Evolutionary conservation across 1,140 invertebrate species (phyloP), one percentile per base, ranked within the genome.

Genomic region (Scaptomyza graminum): DNA sequence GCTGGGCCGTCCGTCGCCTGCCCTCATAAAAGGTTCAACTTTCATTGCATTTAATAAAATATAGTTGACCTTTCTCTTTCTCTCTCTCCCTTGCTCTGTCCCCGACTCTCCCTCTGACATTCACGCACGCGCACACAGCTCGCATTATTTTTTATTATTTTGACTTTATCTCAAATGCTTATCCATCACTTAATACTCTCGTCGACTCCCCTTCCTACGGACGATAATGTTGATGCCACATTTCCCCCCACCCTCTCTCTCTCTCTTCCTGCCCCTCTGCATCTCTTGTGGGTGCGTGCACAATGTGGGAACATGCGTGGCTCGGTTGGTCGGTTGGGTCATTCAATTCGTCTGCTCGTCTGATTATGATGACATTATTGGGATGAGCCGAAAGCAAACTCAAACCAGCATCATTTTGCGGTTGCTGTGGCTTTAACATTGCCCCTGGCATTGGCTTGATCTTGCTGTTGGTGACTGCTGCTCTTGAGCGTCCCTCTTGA

Each of bases 281-380:
- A n/a, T n/a, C n/a, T n/a, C n/a, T 31, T 18, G 41, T 34, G 43
- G 22, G 22, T 57, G 43, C 25, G 41, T 46, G 28, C 57, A 41
- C 64, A 64, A 68, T 72, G 79, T 76, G 80, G 71, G 82, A 83
- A 75, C 79, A 84, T 67, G 75, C 63, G 44, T 50, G 57, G 41
- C 15, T 55, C 39, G 2, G 31, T 28, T 28, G 31, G 62, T 55
- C 39, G 2, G 31, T 28, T 28, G 31, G 62, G 15, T 65, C 49
- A 72, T 47, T 68, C 28, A 31, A 31, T 31, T 31, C 28, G 28
- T 31, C 5, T 31, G 28, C 1, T 5, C 64, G 56, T 66, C 54
- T 60, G 62, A 65, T 80, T 79, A 80, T 81, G 79, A 82, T 82
- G 79, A 82, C 79, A 82, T 82, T 82, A 83, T 82, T 82, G 79